Evolutionary conservation across 2,797 vertebrate species (phyloP).

Genomic region (Morus bassanus): DNA sequence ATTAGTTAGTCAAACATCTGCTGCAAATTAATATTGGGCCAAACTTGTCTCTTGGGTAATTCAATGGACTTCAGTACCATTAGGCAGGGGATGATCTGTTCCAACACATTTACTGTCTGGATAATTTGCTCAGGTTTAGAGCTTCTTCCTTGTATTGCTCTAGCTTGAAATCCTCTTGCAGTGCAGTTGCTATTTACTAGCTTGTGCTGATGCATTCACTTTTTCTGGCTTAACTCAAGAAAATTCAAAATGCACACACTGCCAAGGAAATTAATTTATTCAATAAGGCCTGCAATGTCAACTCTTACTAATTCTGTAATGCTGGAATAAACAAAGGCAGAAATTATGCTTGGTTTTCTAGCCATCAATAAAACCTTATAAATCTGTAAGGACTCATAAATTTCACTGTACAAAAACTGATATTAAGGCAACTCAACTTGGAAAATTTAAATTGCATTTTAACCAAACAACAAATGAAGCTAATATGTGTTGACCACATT

Average conservation of each 20-base stretch:
- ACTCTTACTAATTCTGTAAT: conserved; percentile 31
- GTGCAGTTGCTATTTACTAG: not conserved
- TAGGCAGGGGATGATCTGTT: not conserved
- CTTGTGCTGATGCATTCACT: conserved; percentile 39
- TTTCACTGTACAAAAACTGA: not conserved
- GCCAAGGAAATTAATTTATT: conserved; percentile 50
- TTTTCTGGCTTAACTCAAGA: conserved; percentile 30
- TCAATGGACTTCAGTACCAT: not conserved
- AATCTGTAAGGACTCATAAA: conserved; percentile 17
- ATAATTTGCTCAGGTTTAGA: not conserved
- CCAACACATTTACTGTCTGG: not conserved
- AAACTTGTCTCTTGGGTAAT: not conserved
- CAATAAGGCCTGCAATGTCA: conserved; percentile 17
- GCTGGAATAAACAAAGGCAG: conserved; percentile 45
- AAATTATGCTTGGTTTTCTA: conserved; percentile 30
- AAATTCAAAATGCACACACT: conserved; percentile 31
- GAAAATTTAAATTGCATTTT: conserved; percentile 37
- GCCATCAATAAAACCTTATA: conserved; percentile 31
- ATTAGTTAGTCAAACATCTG: conserved; percentile 37
- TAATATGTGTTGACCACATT: conserved; percentile 57
- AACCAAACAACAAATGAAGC: conserved; percentile 32
- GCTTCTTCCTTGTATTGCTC: not conserved
- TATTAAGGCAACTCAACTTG: not conserved
- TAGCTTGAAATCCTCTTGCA: conserved; percentile 15
- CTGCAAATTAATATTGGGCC: conserved; percentile 20